A percentile compares a stretch with the other conserved stretches of the same genome.
These are phyloP conservation scores for Haliclona indistincta DNA, from an alignment of 37 sponge, comb jelly and placozoan genomes.

Conservation along the genomic window DNA sequence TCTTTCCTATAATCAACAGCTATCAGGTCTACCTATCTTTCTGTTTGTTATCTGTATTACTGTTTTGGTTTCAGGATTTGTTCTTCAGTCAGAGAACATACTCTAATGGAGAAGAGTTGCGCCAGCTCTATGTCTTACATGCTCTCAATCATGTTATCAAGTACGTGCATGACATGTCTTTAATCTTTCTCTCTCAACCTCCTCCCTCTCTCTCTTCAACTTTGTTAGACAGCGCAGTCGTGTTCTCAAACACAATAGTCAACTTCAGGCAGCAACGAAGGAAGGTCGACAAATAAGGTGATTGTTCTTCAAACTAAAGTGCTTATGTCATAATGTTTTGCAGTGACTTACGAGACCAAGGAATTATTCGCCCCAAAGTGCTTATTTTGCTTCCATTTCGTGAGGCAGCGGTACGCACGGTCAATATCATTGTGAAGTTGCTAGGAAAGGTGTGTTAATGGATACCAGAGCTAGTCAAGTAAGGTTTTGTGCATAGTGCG, in stretches of 20 bases:
- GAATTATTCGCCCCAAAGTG: conserved; percentile 92
- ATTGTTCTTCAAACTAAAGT: not conserved
- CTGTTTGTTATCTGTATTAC: too few species aligned
- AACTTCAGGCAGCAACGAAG: conserved; percentile 36
- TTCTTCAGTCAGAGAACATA: conserved; percentile 59
- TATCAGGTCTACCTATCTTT: too few species aligned
- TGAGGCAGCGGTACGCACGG: conserved; percentile 66
- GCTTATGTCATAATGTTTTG: not conserved
- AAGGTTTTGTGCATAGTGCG: conserved; percentile 36
- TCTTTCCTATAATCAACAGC: too few species aligned
- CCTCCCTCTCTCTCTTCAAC: not conserved
- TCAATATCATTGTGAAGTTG: conserved; percentile 56
- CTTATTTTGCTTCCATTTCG: conserved; percentile 94
- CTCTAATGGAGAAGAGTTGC: conserved; percentile 80
- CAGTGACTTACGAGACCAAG: conserved; percentile 88
- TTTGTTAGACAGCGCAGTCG: conserved; percentile 63
- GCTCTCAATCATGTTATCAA: conserved; percentile 90
- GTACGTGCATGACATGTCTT: conserved; percentile 33
- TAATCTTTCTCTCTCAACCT: not conserved
- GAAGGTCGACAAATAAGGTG: conserved; percentile 58
- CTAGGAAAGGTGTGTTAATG: conserved; percentile 55
- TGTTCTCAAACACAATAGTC: conserved; percentile 86
- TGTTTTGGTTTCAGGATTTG: conserved; percentile 80
- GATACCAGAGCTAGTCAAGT: not conserved
- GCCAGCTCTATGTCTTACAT: conserved; percentile 75